phyloP scores from a whole-genome alignment of 2,797 vertebrate genomes.

The Kryptopterus vitreolus region DNA sequence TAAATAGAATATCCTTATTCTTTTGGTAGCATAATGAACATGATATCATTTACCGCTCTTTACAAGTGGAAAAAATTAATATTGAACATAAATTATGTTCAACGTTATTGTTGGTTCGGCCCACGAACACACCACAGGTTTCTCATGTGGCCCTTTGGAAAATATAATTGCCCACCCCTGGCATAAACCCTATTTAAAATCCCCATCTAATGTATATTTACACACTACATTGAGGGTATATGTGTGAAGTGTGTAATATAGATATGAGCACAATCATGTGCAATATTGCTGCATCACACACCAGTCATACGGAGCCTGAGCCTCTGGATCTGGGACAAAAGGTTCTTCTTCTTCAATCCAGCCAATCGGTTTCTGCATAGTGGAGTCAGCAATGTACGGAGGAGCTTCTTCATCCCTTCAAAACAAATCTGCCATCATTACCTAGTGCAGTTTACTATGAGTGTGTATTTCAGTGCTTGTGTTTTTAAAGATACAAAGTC shows the following conservation, averaged over 20 bases:
- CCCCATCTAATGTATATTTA: too few relatives aligned
- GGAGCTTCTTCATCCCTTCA: constrained; percentile 61
- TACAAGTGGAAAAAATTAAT: too few relatives aligned
- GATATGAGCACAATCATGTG: constrained; percentile 13
- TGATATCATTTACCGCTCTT: too few relatives aligned
- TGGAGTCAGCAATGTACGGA: constrained; percentile 49
- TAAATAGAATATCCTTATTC: too few relatives aligned
- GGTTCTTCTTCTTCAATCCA: constrained; percentile 59
- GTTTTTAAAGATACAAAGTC: not conserved
- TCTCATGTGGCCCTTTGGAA: too few relatives aligned
- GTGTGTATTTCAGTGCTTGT: not conserved
- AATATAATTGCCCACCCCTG: too few relatives aligned
- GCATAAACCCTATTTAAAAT: too few relatives aligned
- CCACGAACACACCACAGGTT: too few relatives aligned
- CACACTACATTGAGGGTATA: not conserved
- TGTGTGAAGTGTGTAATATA: not conserved
- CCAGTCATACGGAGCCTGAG: constrained; percentile 58
- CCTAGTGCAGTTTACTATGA: not conserved
- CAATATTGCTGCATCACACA: constrained; percentile 12
- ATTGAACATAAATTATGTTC: too few relatives aligned
- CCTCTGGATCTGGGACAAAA: constrained; percentile 52
- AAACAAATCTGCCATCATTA: not conserved
- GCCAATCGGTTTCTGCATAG: constrained; percentile 41
- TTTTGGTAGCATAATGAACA: too few relatives aligned
- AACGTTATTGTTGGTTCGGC: too few relatives aligned